Evolutionary conservation across 1,140 invertebrate genomes (phyloP).

Genomic region (Aphis craccivora): DNA sequence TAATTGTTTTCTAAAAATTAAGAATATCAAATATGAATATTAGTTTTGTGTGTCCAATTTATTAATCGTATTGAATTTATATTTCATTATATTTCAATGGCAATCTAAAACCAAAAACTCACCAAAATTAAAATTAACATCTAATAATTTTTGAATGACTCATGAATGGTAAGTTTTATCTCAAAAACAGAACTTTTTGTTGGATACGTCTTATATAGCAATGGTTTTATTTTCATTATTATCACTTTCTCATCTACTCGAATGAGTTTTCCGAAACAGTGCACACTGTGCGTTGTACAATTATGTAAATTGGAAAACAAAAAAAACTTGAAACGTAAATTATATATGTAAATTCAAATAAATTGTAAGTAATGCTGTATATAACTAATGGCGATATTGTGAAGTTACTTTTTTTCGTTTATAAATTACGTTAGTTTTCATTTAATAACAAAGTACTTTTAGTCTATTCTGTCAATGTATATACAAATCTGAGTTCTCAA

Average conservation of each 20-base stretch:
- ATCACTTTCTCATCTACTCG: conserved; percentile 13
- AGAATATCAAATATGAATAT: neutral
- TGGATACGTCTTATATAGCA: neutral
- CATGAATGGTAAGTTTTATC: neutral
- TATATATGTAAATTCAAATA: conserved; percentile 5
- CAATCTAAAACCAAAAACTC: neutral
- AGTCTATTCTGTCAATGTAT: conserved; percentile 34
- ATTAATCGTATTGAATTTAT: neutral
- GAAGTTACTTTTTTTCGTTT: neutral
- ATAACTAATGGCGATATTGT: neutral
- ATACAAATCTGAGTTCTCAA: neutral
- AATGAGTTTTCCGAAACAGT: conserved; percentile 36
- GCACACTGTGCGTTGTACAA: neutral
- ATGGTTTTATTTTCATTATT: conserved; percentile 4
- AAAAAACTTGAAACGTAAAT: neutral
- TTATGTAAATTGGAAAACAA: conserved; percentile 42
- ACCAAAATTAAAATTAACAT: conserved; percentile 23
- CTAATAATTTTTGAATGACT: neutral
- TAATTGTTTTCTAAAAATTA: neutral
- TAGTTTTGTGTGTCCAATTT: neutral
- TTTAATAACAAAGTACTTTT: neutral
- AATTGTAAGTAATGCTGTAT: neutral
- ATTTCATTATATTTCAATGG: neutral
- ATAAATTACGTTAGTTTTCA: neutral
- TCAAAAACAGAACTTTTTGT: neutral